Evolutionary conservation across 2,888 invertebrate species (phyloP), one percentile per base, ranked within the genome.

Genomic region (Lithophane semibrunnea): DNA sequence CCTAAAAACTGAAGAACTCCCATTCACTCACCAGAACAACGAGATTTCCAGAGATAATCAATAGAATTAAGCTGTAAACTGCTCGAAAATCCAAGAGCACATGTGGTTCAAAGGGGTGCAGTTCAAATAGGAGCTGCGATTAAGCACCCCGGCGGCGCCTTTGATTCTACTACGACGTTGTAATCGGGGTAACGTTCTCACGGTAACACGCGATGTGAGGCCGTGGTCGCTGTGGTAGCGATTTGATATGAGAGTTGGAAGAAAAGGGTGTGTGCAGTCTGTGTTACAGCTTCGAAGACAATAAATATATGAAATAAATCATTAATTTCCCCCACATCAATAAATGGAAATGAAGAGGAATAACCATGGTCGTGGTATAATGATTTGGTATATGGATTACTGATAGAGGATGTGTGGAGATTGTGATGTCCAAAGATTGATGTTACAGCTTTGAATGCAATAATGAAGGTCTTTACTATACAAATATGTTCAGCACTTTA

Each of bases 71-170:
- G 82, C 78, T 82, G 69, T 84, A 79, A 88, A 86, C 73, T 85
- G 77, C 78, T 81, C 78, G 68, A 49, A 37, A 83, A 83, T 74
- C 65, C 74, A 58, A 66, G 58, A 65, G 64, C 77, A 78, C 86
- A 87, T 83, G 69, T 83, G 80, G 68, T 74, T 73, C 79, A 79
- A 73, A 82, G 82, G 88, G 88, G 86, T 84, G 84, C 84, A 84
- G 86, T 84, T 84, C 77, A 84, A 87, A 88, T 88, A 86, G 80
- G 82, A 86, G 82, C 79, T 80, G 54, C 87, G 87, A 88, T 88
- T 86, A 88, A 86, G 75, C 78, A 84, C 86, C 85, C 85, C 85
- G 75, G 82, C 88, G 88, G 88, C 83, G 88, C 86, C 88, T 88
- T 88, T 88, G 88, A 85, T 86, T 79, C 88, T 72, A 77, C 82